Base-by-base conservation (phyloP, 2,888 invertebrate genomes). In the Mesorhabditis sp. region DNA sequence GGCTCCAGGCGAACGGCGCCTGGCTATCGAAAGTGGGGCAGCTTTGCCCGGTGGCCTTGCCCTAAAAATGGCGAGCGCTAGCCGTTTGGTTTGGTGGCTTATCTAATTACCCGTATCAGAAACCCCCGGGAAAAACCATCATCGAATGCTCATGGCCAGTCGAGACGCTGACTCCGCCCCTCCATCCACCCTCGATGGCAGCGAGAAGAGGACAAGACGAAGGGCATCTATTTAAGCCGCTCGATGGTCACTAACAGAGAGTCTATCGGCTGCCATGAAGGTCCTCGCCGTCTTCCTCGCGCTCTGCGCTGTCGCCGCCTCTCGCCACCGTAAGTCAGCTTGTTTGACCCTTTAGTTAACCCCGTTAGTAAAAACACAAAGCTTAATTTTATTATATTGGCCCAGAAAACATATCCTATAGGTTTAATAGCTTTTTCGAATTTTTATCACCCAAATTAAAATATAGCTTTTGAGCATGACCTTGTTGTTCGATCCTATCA, bases 291-390 rank as follows among this genome's bases (percentile, higher is more conserved):
- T 78, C 68, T 68, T 76, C 66, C 72, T 77, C 67, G 62, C 75
- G 15, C 45, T 78, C 65, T 63, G 72, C 45, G 74, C 75, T 50
- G 66, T 75, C 68, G 74, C 73, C 62, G 71, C 76, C 65, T 72
- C 76, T 63, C 71, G 73, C 62, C 69, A 71, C 65, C 66, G 79
- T 80, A 45, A 71, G 77, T 28, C 2, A 28, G 28, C 28, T 28
- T 28, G 28, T 2, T 28, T 28, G 1, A 28, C 28, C 28, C 28
- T 28, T 28, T 28, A 28, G 28, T 28, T 28, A 1, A 28, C 28
- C 1, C 28, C 28, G 1, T 28, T 28, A 1, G 28, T 28, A 28
- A 28, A 28, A 28, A 2, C 1, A 1, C 28, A 28, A 28, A 1
- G 28, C 28, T 28, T 28, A 28, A 28, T 28, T 28, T 28, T 28